Conservation (phyloP, 2,113 vertebrate species). For the Chitala chitala region DNA sequence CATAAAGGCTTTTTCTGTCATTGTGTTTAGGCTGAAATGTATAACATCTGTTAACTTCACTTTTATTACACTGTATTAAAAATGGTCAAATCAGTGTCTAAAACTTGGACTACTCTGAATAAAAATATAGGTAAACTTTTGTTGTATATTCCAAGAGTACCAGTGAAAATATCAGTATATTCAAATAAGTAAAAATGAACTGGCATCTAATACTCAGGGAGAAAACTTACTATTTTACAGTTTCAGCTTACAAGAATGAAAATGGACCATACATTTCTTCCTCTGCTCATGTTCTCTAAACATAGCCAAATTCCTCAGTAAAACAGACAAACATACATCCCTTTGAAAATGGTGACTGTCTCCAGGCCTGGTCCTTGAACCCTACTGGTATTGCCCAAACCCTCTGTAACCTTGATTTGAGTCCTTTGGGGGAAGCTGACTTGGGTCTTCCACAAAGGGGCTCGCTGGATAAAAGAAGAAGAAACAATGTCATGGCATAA, state of each 20-base stretch:
- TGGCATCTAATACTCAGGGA: conserved; percentile 43
- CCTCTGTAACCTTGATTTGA: conserved; percentile 43
- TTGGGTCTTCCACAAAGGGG: conserved; percentile 73
- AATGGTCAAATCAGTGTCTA: too few relatives aligned
- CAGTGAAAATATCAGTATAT: not conserved
- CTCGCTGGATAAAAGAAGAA: conserved; percentile 53
- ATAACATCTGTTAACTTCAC: not conserved
- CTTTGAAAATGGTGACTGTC: not conserved
- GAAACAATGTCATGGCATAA: not conserved
- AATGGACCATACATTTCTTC: not conserved
- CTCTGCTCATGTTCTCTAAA: not conserved
- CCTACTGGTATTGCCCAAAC: conserved; percentile 64
- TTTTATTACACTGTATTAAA: not conserved
- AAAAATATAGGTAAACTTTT: conserved; percentile 6
- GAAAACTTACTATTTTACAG: conserved; percentile 10
- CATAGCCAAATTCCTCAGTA: not conserved
- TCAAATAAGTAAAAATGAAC: conserved; percentile 17
- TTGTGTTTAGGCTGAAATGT: not conserved
- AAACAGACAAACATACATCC: conserved; percentile 4
- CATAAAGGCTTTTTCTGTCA: not conserved
- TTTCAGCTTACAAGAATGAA: not conserved
- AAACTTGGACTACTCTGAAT: not conserved
- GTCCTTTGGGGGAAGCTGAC: conserved; percentile 69
- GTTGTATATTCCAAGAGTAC: not conserved
- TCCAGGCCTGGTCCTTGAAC: not conserved